Conservation (phyloP, 2,888 invertebrate genomes). For the Scaptomyza caliginosa region DNA sequence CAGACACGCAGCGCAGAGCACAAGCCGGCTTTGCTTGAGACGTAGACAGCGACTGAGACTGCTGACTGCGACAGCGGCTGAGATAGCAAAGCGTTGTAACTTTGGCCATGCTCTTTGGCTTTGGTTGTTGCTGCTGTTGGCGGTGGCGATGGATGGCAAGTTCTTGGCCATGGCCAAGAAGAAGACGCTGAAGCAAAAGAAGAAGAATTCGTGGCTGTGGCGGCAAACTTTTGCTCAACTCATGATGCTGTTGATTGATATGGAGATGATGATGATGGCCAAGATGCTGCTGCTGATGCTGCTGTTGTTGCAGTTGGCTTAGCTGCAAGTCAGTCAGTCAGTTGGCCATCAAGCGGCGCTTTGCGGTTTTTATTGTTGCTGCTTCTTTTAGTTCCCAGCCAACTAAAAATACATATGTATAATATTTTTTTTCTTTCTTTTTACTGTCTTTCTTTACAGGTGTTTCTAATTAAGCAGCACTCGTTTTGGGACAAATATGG, state of each 20-base stretch:
- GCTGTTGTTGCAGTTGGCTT: constrained; percentile 41
- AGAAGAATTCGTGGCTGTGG: constrained; percentile 64
- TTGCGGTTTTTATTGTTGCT: constrained; percentile 55
- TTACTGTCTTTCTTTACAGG: constrained; percentile 50
- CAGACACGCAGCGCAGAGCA: constrained; percentile 29
- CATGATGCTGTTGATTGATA: constrained; percentile 52
- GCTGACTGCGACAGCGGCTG: constrained; percentile 25
- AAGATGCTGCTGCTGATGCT: constrained; percentile 24
- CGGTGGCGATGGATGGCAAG: constrained; percentile 43
- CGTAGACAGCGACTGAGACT: constrained; percentile 16
- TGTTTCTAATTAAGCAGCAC: constrained; percentile 76
- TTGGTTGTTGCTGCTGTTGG: constrained; percentile 18
- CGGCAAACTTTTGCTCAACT: constrained; percentile 18
- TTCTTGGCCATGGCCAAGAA: constrained; percentile 71
- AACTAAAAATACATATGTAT: constrained; percentile 19
- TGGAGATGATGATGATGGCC: constrained; percentile 52
- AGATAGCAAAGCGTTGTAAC: constrained; percentile 53
- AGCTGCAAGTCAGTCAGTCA: constrained; percentile 67
- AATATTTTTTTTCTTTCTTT: constrained; percentile 9
- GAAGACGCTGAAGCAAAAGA: constrained; percentile 12
- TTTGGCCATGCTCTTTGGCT: constrained; percentile 71
- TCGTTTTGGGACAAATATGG: constrained; percentile 49
- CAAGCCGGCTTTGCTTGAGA: constrained; percentile 47
- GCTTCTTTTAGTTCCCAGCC: constrained; percentile 8
- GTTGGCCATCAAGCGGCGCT: constrained; percentile 76